Base-by-base conservation (phyloP, 1,140 invertebrate species). In the Drosophila persimilis region DNA sequence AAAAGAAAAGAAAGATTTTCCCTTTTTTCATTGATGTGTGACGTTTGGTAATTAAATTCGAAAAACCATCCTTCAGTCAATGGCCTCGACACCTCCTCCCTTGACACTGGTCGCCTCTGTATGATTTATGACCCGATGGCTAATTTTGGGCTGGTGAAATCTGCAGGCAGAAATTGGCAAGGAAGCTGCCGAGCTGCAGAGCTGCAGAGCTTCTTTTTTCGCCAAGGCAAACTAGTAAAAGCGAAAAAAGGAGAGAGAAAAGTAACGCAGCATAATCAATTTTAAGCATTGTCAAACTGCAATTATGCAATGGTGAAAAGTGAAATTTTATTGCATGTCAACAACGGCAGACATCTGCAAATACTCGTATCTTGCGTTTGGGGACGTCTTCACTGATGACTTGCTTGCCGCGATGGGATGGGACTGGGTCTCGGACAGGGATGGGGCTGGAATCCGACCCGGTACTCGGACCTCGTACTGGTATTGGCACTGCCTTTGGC, bases 261-360 rank as follows among this genome's bases (percentile, higher is more conserved):
- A 13, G 35, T 39, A 39, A 57, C 22, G 50, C 45, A 60, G 63
- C 80, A 86, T 86, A 88, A 86, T 86, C 83, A 86, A 86, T 86
- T 86, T 88, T 88, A 88, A 86, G 84, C 78, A 86, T 86, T 86
- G 83, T 86, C 83, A 86, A 86, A 86, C 70, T 88, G 78, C 83
- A 86, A 86, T 86, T 86, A 86, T 86, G 83, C 83, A 86, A 86
- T 50, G 83, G 83, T 65, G 78, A 88, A 86, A 86, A 86, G 83
- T 88, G 83, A 86, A 86, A 86, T 86, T 86, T 86, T 83, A 86
- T 89, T 86, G 83, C 83, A 86, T 86, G 83, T 83, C 84, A 86
- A 84, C 75, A 59, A 35, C 73, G 52, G 26, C 57, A 58, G 58
- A 56, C 62, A 70, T 74, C 52, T 73, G 65, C 65, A 73, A n/a